Conservation (phyloP, 1,140 invertebrate genomes). For the Lepidostoma basale region DNA sequence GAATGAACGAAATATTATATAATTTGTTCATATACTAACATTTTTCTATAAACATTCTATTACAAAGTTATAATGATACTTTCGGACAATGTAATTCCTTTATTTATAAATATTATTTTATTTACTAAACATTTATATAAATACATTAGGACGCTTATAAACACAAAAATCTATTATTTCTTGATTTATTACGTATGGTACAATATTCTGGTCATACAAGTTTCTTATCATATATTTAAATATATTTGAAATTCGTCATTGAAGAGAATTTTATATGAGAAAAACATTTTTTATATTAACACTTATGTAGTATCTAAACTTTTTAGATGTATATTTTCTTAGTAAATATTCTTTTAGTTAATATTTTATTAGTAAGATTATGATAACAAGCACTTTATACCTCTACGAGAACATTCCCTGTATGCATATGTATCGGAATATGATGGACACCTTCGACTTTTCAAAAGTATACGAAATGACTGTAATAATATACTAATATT, state of each 20-base stretch:
- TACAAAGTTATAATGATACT: background rate
- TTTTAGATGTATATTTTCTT: background rate
- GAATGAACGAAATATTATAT: background rate
- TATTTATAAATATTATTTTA: background rate
- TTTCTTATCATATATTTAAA: background rate
- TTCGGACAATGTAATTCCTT: background rate
- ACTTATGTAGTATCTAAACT: background rate
- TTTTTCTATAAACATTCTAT: background rate
- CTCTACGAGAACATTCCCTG: background rate
- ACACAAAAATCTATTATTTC: constrained; percentile 1
- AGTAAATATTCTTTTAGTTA: background rate
- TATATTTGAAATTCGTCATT: constrained; percentile 18
- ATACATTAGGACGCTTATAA: background rate
- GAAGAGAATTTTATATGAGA: too few species aligned
- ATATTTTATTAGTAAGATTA: background rate
- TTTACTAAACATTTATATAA: background rate
- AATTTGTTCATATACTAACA: background rate
- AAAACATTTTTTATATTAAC: background rate
- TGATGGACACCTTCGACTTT: background rate
- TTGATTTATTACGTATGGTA: constrained; percentile 9
- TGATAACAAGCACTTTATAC: background rate
- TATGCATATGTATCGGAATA: background rate
- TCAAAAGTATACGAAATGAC: constrained; percentile 17
- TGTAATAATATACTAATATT: background rate
- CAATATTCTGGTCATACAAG: constrained; percentile 4